These are phyloP conservation scores for Pseudomyrmex flavicornis DNA, from an alignment of 1,140 invertebrate species.

Conservation along the genomic window DNA sequence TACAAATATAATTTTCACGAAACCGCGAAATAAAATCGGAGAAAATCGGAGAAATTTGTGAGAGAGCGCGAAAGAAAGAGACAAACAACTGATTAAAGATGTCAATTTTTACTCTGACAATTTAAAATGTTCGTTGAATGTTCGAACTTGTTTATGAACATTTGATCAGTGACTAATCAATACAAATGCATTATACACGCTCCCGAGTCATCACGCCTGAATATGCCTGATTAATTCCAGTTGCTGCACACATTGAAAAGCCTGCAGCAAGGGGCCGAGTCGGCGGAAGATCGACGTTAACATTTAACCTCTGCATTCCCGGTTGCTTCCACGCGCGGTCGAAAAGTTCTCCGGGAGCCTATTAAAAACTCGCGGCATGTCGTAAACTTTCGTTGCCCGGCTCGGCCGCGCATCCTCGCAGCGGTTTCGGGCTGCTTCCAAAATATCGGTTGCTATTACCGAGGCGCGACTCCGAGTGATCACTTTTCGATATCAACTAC, in stretches of 20 bases:
- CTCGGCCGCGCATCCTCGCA: neutral
- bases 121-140: too few relatives aligned
- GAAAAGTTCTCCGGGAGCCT: slow-evolving; percentile 29
- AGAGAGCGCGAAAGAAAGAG: too few relatives aligned
- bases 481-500: slow-evolving; percentile 47
- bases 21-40: slow-evolving; percentile 5
- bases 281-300: slow-evolving; percentile 51
- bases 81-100: too few relatives aligned
- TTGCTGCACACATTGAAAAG: slow-evolving; percentile 55
- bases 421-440: slow-evolving; percentile 16
- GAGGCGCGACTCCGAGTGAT: slow-evolving; percentile 35
- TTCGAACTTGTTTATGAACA: too few relatives aligned
- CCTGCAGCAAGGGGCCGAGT: slow-evolving; percentile 16
- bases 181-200: slow-evolving; percentile 20
- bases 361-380: slow-evolving; percentile 62
- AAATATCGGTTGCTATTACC: slow-evolving; percentile 43
- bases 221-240: slow-evolving; percentile 32
- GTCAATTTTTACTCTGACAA: too few relatives aligned
- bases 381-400: slow-evolving; percentile 23
- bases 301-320: slow-evolving; percentile 60
- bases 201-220: neutral
- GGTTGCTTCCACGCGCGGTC: neutral
- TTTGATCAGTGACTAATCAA: slow-evolving; percentile 6
- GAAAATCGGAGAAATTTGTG: neutral
- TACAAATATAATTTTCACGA: neutral